These are phyloP conservation scores for Daboia siamensis DNA, from an alignment of 2,113 vertebrate species.

Conservation along the genomic window DNA sequence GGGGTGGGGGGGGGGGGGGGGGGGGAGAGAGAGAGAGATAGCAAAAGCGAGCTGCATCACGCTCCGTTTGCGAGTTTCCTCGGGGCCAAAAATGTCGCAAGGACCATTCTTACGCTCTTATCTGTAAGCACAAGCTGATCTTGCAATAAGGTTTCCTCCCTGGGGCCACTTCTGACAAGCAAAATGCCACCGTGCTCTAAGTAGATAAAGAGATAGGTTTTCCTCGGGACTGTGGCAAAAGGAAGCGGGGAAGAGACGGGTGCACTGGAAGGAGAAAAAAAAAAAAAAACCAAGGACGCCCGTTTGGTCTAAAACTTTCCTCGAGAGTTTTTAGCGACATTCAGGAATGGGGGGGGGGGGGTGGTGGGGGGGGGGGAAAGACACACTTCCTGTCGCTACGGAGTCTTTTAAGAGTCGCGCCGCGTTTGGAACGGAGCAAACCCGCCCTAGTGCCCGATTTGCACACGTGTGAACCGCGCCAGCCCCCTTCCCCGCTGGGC, in stretches of 20 bases:
- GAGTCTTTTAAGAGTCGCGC: background rate
- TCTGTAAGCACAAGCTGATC: background rate
- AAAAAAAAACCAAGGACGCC: background rate
- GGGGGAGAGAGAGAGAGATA: no score
- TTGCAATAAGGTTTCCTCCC: background rate
- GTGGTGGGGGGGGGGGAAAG: no score
- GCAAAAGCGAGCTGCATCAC: background rate
- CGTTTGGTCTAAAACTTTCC: background rate
- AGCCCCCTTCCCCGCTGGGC: background rate
- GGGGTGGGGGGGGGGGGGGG: no score
- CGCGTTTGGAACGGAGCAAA: background rate
- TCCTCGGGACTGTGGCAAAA: background rate
- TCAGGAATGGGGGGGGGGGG: background rate
- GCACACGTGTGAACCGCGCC: background rate
- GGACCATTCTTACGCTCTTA: background rate
- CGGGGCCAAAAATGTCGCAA: background rate
- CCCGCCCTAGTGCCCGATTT: background rate
- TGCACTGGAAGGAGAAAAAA: background rate
- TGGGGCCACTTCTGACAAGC: background rate
- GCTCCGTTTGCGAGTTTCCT: background rate
- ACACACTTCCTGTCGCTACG: background rate
- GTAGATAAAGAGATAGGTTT: background rate
- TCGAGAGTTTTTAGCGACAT: background rate
- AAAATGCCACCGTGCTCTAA: background rate
- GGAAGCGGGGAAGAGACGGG: background rate